phyloP scores from a whole-genome alignment of 2,797 vertebrate species.

The Halcyon smyrnensis region DNA sequence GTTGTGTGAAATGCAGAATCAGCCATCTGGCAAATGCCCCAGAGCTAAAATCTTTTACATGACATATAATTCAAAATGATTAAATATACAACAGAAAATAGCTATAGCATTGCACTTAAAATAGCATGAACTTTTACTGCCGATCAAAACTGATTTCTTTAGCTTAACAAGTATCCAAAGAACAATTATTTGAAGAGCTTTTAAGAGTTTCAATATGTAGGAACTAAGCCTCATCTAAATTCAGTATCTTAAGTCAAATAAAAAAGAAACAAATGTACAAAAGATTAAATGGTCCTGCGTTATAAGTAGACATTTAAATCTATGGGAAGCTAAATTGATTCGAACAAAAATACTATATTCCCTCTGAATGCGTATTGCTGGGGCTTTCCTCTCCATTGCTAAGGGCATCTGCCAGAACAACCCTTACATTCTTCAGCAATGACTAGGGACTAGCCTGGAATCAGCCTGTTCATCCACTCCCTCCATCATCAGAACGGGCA shows the following conservation, averaged over 20 bases:
- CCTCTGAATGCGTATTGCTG: slow-evolving; percentile 29
- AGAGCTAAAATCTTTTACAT: slow-evolving; percentile 84
- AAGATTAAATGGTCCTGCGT: slow-evolving; percentile 51
- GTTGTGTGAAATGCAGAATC: slow-evolving; percentile 84
- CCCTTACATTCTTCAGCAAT: slow-evolving; percentile 54
- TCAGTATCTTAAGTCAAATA: slow-evolving; percentile 68
- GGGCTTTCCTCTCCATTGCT: slow-evolving; percentile 59
- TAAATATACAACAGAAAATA: slow-evolving; percentile 82
- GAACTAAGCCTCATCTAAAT: slow-evolving; percentile 68
- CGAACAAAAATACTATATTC: slow-evolving; percentile 51
- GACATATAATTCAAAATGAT: slow-evolving; percentile 82
- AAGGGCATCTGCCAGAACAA: slow-evolving; percentile 65
- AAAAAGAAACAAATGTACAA: slow-evolving; percentile 63
- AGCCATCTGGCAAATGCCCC: slow-evolving; percentile 87
- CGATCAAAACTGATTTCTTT: slow-evolving; percentile 81
- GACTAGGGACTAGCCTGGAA: slow-evolving; percentile 42
- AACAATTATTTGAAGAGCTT: slow-evolving; percentile 77
- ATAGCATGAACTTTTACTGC: slow-evolving; percentile 81
- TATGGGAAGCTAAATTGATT: slow-evolving; percentile 66
- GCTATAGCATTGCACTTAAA: slow-evolving; percentile 80
- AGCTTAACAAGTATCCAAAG: slow-evolving; percentile 77
- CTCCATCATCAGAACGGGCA: slow-evolving; percentile 41
- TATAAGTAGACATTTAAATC: slow-evolving; percentile 69
- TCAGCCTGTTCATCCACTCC: slow-evolving; percentile 40
- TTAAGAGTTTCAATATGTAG: slow-evolving; percentile 72